phyloP scores from a whole-genome alignment of 53 echinoderm and acorn worm species.

The Echinometra lucunter region DNA sequence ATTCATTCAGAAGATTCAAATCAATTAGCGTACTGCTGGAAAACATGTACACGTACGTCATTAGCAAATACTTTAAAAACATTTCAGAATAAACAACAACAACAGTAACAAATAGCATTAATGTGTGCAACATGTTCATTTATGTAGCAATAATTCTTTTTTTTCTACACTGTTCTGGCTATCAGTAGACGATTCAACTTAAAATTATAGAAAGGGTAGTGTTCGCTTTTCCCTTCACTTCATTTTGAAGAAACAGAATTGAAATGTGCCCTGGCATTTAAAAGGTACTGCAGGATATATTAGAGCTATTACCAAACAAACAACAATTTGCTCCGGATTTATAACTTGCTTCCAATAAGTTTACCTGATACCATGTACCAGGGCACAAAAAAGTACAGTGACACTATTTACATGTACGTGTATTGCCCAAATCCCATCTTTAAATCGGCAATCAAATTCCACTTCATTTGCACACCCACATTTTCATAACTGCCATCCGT shows the following conservation, averaged over 20 bases:
- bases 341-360: constrained; percentile 9
- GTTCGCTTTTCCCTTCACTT: neutral
- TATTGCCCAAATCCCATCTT: constrained; percentile 22
- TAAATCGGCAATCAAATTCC: constrained; percentile 28
- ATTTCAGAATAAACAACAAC: too few relatives aligned
- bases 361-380: neutral
- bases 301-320: neutral
- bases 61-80: too few relatives aligned
- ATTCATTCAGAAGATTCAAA: too few relatives aligned
- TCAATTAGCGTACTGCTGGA: too few relatives aligned
- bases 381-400: constrained; percentile 17
- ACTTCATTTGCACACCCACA: constrained; percentile 49
- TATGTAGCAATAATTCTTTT: too few relatives aligned
- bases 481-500: constrained; percentile 1
- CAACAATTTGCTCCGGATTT: neutral
- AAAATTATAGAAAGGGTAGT: neutral
- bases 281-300: neutral
- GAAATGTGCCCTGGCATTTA: neutral
- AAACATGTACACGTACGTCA: too few relatives aligned
- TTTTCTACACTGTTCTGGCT: too few relatives aligned
- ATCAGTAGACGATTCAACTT: too few relatives aligned
- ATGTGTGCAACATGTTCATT: too few relatives aligned
- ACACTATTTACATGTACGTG: constrained; percentile 43
- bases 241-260: neutral
- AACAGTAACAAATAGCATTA: too few relatives aligned